Conservation (phyloP, 2,888 invertebrate genomes). For the Doris montereyensis region DNA sequence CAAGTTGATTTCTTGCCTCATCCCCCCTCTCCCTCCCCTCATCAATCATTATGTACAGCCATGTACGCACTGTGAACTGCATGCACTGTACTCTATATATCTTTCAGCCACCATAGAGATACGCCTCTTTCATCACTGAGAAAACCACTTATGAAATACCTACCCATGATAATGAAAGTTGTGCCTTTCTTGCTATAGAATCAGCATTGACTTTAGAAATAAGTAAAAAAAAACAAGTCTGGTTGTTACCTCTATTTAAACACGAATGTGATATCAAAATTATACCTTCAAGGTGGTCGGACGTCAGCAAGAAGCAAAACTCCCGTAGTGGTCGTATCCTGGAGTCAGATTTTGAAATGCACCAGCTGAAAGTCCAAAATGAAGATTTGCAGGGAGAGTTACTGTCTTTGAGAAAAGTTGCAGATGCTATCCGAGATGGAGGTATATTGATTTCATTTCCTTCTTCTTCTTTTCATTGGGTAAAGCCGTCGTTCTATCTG, state of each 20-base stretch:
- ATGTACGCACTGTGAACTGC: no score
- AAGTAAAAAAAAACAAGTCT: no score
- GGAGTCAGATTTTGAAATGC: slow-evolving; percentile 40
- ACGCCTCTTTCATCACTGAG: no score
- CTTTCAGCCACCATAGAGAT: no score
- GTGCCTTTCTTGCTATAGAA: background rate
- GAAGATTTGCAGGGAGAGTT: slow-evolving; percentile 55
- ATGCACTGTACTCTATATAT: no score
- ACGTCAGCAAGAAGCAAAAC: slow-evolving; percentile 4
- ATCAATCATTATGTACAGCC: background rate
- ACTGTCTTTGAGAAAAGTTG: slow-evolving; percentile 53
- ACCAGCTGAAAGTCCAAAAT: slow-evolving; percentile 52
- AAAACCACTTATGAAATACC: no score
- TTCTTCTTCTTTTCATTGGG: no score
- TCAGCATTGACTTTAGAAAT: no score
- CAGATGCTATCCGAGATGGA: slow-evolving; percentile 56
- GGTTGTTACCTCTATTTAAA: no score
- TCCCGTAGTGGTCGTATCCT: background rate
- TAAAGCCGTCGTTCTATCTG: no score
- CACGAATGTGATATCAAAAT: no score
- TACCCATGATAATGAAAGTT: background rate
- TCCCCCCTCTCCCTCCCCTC: background rate
- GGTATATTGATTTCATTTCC: no score
- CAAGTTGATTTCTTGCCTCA: background rate
- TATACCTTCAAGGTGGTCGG: background rate